These are phyloP conservation scores for Drosophila orosa DNA, from an alignment of 1,140 invertebrate genomes.

Conservation along the genomic window DNA sequence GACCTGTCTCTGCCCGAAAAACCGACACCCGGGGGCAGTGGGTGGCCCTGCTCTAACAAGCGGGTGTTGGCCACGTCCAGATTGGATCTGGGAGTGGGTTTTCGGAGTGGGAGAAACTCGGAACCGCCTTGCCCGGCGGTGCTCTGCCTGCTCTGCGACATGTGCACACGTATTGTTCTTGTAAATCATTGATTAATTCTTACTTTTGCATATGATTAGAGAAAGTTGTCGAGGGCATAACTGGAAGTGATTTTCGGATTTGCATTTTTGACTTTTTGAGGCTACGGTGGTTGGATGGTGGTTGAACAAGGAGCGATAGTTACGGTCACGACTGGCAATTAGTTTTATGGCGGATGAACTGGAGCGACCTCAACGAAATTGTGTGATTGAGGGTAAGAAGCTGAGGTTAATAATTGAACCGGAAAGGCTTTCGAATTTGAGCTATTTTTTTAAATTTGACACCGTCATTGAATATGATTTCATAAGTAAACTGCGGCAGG, in stretches of 20 bases:
- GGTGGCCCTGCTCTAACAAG: conserved; percentile 68
- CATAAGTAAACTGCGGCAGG: neutral
- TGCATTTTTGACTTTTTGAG: conserved; percentile 35
- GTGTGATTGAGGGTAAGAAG: conserved; percentile 8
- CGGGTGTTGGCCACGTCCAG: conserved; percentile 54
- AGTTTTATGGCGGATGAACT: conserved; percentile 33
- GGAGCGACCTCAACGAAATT: conserved; percentile 21
- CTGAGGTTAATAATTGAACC: conserved; percentile 2
- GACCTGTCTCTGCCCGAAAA: conserved; percentile 38
- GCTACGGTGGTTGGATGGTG: conserved; percentile 16
- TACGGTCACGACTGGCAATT: conserved; percentile 35
- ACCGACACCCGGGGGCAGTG: conserved; percentile 57
- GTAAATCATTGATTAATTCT: conserved; percentile 81
- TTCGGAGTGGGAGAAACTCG: conserved; percentile 18
- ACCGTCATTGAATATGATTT: neutral
- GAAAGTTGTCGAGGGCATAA: conserved; percentile 52
- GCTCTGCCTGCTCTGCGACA: conserved; percentile 55
- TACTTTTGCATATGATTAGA: conserved; percentile 79
- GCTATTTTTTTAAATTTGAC: neutral
- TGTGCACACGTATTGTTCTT: conserved; percentile 81
- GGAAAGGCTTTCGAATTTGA: neutral
- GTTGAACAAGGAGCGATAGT: conserved; percentile 32
- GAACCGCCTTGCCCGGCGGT: conserved; percentile 36
- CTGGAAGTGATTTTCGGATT: conserved; percentile 44
- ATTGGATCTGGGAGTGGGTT: conserved; percentile 8